Evolutionary conservation across 2,797 vertebrate species (phyloP), one percentile per base, ranked within the genome.

Genomic region (Acestrorhynchus altus): DNA sequence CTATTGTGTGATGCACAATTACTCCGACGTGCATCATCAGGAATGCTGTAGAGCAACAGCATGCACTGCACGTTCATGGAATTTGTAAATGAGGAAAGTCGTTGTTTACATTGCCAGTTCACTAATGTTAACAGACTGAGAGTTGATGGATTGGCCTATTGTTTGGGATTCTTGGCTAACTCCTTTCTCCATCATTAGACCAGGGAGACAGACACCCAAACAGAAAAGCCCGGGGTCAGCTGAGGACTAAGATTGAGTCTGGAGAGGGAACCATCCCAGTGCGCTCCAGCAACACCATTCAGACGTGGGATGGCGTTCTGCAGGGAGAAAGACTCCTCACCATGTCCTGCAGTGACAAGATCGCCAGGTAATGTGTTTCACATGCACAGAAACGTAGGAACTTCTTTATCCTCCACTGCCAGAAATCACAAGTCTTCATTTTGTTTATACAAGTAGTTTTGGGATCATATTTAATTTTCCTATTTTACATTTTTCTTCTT

Each of bases 321-420:
- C 97, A 99, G 85, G 97, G 97, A 16, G 97, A 98, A 86, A 87
- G 97, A 75, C 90, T 98, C 26, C 96, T 99, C 40, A 99, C 97
- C 51, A 99, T 99, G 97, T 99, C 97, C 63, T 99, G 97, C 92
- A 98, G 97, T 22, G 97, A 99, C 93, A 99, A 99, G 92, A 98
- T 99, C 24, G 96, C 97, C 0, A 95, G 97, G 97, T 99, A 86
- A 92, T 39, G 12, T 20, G 15, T 0, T 20, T 64, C 39, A 18
- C 18, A 69, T 11, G 2, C 13, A 52, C 16, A 18, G 18, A 65
- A 13, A 26, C 35, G 6, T 15, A 24, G 11, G 4, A 31, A 28
- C 22, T 10, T 12, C 2, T 56, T 26, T 12, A 26, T 11, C 24
- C 10, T 22, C 54, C 46, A 47, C 20, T 18, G 7, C 18, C 1